Evolutionary conservation across 2,888 invertebrate species (phyloP), one percentile per base, ranked within the genome.

Genomic region (Frankliniella intonsa): DNA sequence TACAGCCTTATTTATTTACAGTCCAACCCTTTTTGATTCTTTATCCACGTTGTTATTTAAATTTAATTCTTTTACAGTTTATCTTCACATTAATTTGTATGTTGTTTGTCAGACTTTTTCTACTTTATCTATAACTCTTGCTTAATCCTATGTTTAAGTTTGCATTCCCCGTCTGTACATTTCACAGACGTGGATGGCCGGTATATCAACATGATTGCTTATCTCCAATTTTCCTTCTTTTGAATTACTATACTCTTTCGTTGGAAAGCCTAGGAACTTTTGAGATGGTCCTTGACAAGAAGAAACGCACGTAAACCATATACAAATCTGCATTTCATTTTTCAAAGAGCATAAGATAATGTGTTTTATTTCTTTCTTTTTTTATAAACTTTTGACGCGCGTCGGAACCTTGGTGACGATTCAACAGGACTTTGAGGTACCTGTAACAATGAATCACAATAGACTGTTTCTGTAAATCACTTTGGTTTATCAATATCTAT

Each of bases 221-320:
- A 22, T 76, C 38, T 38, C 69, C 69, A 76, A n/a, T 62, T 76
- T 25, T 76, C 25, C 69, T 76, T 76, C 69, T 76, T 76, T 76
- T 76, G 69, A 76, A 76, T 76, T 76, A 76, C 69, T 25, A 76
- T 76, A 76, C 25, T 76, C 69, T 76, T 76, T 76, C 69, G 69
- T 76, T 79, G 82, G 50, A 82, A 76, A 76, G 69, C 69, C 69
- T 85, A 86, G 89, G 88, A 89, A 89, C 89, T 89, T 89, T 89
- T 89, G 89, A 89, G 89, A 89, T 89, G 89, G 89, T 89, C 89
- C 89, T 89, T 88, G 88, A 76, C 25, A 76, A 76, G 69, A 76
- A 76, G 69, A 76, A 22, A 76, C 69, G 69, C 69, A 76, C 69
- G 69, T 22, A 76, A 76, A 25, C 25, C 69, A 76, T 76, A 76